Percentiles rank a stretch among this genome's conserved stretches.
Evolutionary conservation across 2,888 invertebrate genomes (phyloP).

Genomic region (Amphipyra tragopoginis): DNA sequence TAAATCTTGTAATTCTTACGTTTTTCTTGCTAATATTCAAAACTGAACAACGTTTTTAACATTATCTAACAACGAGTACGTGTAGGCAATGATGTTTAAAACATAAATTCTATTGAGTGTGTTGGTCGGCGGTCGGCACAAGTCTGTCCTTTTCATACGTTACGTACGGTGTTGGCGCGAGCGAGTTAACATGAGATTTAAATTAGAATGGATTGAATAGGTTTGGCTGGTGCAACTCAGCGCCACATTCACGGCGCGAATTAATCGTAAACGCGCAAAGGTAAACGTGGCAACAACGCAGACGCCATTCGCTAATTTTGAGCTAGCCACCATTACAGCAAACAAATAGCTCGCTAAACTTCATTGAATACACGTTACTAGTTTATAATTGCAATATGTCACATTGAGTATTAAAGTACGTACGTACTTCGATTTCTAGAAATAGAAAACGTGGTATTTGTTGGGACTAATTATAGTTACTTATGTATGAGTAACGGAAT

Average conservation of each 20-base stretch:
- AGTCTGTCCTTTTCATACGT: slow-evolving; percentile 53
- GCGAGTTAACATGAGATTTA: slow-evolving; percentile 61
- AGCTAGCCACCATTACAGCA: too few relatives aligned
- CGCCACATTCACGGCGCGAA: slow-evolving; percentile 67
- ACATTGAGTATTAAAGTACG: too few relatives aligned
- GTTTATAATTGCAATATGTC: too few relatives aligned
- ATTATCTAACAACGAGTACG: slow-evolving; percentile 20
- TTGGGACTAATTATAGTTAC: too few relatives aligned
- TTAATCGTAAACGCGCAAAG: slow-evolving; percentile 68
- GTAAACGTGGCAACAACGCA: slow-evolving; percentile 71
- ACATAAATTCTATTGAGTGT: slow-evolving; percentile 45
- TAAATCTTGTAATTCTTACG: slow-evolving; percentile 7
- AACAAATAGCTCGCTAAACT: too few relatives aligned
- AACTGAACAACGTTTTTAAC: slow-evolving; percentile 10
- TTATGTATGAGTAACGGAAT: too few relatives aligned
- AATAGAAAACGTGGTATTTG: too few relatives aligned
- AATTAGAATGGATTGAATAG: slow-evolving; percentile 61
- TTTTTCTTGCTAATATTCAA: slow-evolving; percentile 13
- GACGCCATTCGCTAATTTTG: slow-evolving; percentile 47
- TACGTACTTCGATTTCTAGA: too few relatives aligned
- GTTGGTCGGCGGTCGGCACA: slow-evolving; percentile 28
- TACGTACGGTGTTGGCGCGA: slow-evolving; percentile 53
- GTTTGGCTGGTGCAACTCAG: slow-evolving; percentile 57
- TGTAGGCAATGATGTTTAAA: slow-evolving; percentile 40
- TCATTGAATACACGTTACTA: too few relatives aligned